These are phyloP conservation scores for Rallus crepitans DNA, from an alignment of 2,797 vertebrate genomes.

Conservation along the genomic window DNA sequence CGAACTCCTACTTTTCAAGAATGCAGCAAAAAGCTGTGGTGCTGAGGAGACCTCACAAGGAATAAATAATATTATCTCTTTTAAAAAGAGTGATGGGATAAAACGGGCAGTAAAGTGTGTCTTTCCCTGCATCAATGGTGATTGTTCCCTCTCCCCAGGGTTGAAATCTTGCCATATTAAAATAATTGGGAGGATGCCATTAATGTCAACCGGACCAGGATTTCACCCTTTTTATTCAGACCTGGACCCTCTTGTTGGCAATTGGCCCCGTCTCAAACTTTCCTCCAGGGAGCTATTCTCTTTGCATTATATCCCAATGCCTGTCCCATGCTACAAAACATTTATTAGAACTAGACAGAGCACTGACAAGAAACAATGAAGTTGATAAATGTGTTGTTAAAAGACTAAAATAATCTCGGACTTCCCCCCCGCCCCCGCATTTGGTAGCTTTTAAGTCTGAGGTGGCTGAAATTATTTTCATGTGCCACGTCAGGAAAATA, in stretches of 20 bases:
- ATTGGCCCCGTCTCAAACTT: slow-evolving; percentile 4
- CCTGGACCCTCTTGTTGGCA: not conserved
- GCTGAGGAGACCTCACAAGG: not conserved
- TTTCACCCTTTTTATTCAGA: slow-evolving; percentile 35
- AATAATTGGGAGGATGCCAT: slow-evolving; percentile 15
- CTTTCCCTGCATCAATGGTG: not conserved
- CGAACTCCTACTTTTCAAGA: not conserved
- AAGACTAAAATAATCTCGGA: not conserved
- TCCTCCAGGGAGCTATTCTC: slow-evolving; percentile 31
- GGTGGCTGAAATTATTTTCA: not conserved
- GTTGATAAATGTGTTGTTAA: not conserved
- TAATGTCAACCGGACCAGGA: not conserved
- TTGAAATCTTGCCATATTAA: slow-evolving; percentile 11
- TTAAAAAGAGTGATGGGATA: not conserved
- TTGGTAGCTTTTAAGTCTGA: not conserved
- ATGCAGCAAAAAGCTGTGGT: not conserved
- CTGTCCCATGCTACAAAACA: not conserved
- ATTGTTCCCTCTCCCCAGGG: not conserved
- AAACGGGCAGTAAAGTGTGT: not conserved
- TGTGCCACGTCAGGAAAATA: not conserved
- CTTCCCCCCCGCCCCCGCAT: not conserved
- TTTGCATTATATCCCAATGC: not conserved
- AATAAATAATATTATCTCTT: not conserved
- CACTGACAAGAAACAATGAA: not conserved
- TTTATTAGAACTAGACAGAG: not conserved